phyloP scores from a whole-genome alignment of 2,888 invertebrate genomes.

The Sinodicranocentrus sp. region DNA sequence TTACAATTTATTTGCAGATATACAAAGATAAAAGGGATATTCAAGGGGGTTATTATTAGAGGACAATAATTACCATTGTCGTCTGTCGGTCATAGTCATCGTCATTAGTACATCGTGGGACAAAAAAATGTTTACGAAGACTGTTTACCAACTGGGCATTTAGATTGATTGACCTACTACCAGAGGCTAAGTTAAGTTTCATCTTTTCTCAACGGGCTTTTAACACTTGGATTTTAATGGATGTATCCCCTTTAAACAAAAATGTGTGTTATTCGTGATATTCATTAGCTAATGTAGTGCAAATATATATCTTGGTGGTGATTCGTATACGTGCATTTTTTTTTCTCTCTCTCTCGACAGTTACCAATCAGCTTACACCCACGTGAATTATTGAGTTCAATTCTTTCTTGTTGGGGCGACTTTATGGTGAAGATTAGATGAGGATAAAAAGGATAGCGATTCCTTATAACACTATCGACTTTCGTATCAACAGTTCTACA shows the following conservation, averaged over 20 bases:
- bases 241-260: constrained; percentile 21
- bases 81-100: neutral
- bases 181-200: neutral
- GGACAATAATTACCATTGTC: neutral
- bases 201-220: neutral
- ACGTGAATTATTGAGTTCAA: constrained; percentile 45
- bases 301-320: neutral
- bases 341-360: neutral
- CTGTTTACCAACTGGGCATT: too few species aligned
- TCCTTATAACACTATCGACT: too few species aligned
- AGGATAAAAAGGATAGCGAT: too few species aligned
- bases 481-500: too few species aligned
- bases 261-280: neutral
- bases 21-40: too few species aligned
- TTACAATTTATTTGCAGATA: too few species aligned
- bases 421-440: too few species aligned
- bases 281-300: neutral
- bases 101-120: constrained; percentile 5
- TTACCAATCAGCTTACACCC: constrained; percentile 31
- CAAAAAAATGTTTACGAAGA: too few species aligned
- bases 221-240: constrained; percentile 9
- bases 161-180: constrained; percentile 19
- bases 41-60: too few species aligned
- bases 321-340: neutral
- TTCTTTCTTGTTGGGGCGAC: too few species aligned